Conservation (phyloP, 1,140 invertebrate species). For the Aphaenogaster floridana region DNA sequence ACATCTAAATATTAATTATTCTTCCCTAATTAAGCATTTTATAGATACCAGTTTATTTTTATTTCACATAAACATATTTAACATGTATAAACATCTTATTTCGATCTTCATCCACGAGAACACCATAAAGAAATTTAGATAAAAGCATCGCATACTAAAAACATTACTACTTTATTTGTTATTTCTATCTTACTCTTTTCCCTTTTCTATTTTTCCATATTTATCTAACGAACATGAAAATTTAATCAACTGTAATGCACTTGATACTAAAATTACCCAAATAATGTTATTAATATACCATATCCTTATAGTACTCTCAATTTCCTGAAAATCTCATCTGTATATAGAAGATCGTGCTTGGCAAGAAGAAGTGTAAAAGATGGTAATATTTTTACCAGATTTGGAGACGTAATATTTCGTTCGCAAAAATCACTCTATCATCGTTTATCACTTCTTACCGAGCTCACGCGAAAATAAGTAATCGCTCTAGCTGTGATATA, state of each 20-base stretch:
- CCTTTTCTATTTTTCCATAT: background rate
- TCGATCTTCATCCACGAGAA: background rate
- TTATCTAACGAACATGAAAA: background rate
- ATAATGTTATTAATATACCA: background rate
- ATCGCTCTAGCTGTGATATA: background rate
- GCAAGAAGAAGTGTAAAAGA: background rate
- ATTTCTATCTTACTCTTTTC: too few relatives aligned
- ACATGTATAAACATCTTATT: background rate
- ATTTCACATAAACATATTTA: background rate
- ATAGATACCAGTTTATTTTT: background rate
- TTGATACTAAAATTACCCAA: background rate
- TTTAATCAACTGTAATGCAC: background rate
- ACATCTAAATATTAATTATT: background rate
- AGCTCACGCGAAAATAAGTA: slow-evolving; percentile 21
- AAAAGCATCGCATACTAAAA: background rate
- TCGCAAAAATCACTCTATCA: slow-evolving; percentile 21
- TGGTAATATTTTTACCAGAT: slow-evolving; percentile 20
- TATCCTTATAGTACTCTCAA: background rate
- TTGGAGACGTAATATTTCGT: slow-evolving; percentile 19
- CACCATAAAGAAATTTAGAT: background rate
- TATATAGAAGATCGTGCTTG: background rate
- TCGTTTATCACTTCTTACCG: slow-evolving; percentile 19
- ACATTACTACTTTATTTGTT: too few relatives aligned
- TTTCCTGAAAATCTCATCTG: background rate
- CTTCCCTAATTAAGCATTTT: background rate